These are phyloP conservation scores for Orchestia grillus DNA, from an alignment of 1,140 invertebrate genomes.

Conservation along the genomic window DNA sequence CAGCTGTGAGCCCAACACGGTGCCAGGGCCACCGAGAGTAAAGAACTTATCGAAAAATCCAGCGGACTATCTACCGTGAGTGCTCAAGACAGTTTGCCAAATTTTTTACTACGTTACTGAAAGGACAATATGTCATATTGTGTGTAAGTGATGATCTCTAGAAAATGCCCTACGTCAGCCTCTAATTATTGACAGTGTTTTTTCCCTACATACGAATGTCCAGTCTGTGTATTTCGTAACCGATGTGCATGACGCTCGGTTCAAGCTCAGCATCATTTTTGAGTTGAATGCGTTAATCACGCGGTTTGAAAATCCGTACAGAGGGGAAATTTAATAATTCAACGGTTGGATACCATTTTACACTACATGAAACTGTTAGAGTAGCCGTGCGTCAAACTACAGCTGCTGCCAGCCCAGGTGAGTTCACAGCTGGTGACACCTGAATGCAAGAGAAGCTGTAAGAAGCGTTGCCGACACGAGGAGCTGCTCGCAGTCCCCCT, in stretches of 20 bases:
- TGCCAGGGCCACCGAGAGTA: too few relatives aligned
- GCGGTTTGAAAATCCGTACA: too few relatives aligned
- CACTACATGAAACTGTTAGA: too few relatives aligned
- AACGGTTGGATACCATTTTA: too few relatives aligned
- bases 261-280: too few relatives aligned
- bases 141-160: neutral
- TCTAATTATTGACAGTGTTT: neutral
- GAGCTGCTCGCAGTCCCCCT: slow-evolving; percentile 5
- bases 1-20: too few relatives aligned
- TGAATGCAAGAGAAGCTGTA: neutral
- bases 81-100: neutral
- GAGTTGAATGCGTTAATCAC: too few relatives aligned
- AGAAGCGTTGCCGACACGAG: neutral
- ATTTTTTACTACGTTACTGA: neutral
- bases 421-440: neutral
- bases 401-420: neutral
- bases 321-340: too few relatives aligned
- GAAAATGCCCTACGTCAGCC: neutral
- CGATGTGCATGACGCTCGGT: too few relatives aligned
- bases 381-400: neutral
- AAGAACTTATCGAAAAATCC: neutral
- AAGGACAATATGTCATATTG: neutral
- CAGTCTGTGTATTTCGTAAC: too few relatives aligned
- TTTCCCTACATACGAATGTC: neutral
- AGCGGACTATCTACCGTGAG: neutral